Base-by-base conservation (phyloP, 2,797 vertebrate species). In the Darevskia nairensis region DNA sequence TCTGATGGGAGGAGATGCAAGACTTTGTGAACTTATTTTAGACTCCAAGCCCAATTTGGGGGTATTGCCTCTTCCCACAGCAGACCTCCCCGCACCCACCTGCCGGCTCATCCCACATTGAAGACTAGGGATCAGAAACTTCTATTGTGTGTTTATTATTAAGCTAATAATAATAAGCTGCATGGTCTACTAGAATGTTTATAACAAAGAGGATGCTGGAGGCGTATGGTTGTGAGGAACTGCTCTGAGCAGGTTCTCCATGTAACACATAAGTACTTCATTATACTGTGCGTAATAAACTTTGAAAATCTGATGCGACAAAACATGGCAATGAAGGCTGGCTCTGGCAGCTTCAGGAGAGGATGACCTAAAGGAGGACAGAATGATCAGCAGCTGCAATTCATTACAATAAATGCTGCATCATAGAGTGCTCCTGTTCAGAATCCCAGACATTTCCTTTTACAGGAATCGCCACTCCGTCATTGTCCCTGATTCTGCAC, bases 231-330 rank as follows among this genome's bases (percentile, higher is more conserved):
- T 50, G 19, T 5, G 44, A 32, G 21, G 75, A n/a, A 77, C n/a
- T 3, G 17, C n/a, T 66, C 44, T 39, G 39, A 78, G 39, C 59
- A 76, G 35, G 41, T 85, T 77, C 25, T 76, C 21, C 29, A 21
- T n/a, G 21, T 15, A 86, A 66, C n/a, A 76, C 15, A 59, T 76
- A 77, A 85, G 84, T 85, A 77, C 29, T 77, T 76, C 72, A 23
- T 23, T 23, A 21, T 19, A 41, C 29, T 66, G 29, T 35, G 10
- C 29, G 25, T 66, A 77, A 46, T 44, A 50, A 66, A 15, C 44
- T 66, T 85, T n/a, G 21, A 25, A 39, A 68, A 77, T 23, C 66
- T 46, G 75, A 11, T 77, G 39, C 8, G 59, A 55, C 39, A 44
- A 44, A 1, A 23, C 75, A 11, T 23, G 17, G 25, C 29, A 9